A percentile compares a stretch with the other conserved stretches of the same genome.
phyloP scores from a whole-genome alignment of 2,888 invertebrate species.

The Lithophane ornitopus region DNA sequence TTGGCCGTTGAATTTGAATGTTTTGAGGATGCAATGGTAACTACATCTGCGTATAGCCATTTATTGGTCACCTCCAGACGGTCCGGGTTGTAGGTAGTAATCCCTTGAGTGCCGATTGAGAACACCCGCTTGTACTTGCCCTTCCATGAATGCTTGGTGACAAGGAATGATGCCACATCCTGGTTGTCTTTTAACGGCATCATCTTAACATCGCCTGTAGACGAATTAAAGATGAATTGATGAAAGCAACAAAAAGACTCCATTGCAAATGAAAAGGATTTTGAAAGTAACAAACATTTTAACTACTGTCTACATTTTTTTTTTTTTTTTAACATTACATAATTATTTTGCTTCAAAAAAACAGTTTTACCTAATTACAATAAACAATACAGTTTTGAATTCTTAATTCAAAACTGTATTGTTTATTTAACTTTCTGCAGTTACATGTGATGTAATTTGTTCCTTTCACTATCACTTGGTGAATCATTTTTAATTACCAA shows the following conservation, averaged over 20 bases:
- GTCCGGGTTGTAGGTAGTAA: slow-evolving; percentile 98
- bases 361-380: neutral
- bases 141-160: slow-evolving; percentile 99
- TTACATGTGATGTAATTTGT: slow-evolving; percentile 37
- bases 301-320: neutral
- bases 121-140: slow-evolving; percentile 99
- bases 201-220: slow-evolving; percentile 92
- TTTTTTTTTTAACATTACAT: neutral
- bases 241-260: slow-evolving; percentile 8
- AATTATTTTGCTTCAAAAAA: neutral
- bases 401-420: neutral
- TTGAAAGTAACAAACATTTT: slow-evolving; percentile 7
- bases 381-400: too few relatives aligned
- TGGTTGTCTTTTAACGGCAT: slow-evolving; percentile 97
- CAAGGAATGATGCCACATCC: slow-evolving; percentile 98
- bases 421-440: slow-evolving; percentile 13
- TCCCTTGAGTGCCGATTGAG: slow-evolving; percentile 98
- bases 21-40: slow-evolving; percentile 92
- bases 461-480: slow-evolving; percentile 45
- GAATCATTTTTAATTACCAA: slow-evolving; percentile 31
- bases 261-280: slow-evolving; percentile 16
- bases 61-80: slow-evolving; percentile 95
- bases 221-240: slow-evolving; percentile 15
- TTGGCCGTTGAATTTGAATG: slow-evolving; percentile 89
- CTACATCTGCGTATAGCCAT: slow-evolving; percentile 96